A percentile compares a stretch with the other conserved stretches of the same genome.
These are phyloP conservation scores for Harmothoe impar DNA, from an alignment of 2,888 invertebrate species.

Conservation along the genomic window DNA sequence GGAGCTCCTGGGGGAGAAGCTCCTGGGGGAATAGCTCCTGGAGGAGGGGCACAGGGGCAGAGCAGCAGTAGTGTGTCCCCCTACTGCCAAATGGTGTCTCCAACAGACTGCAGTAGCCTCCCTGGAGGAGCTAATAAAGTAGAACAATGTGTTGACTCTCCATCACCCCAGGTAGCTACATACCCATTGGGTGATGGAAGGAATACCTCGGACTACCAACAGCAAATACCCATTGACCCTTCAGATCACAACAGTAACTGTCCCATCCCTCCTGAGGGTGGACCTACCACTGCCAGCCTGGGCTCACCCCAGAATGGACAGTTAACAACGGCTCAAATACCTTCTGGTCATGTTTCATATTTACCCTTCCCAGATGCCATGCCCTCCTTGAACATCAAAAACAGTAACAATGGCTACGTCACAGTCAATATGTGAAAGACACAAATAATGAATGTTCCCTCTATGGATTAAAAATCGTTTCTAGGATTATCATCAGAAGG, in stretches of 20 bases:
- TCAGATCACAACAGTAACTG: not conserved
- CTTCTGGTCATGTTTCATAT: not conserved
- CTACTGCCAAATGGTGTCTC: not conserved
- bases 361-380: not conserved
- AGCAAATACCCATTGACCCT: not conserved
- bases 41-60: not conserved
- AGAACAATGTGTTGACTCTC: not conserved
- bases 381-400: not conserved
- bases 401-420: slow-evolving; percentile 40
- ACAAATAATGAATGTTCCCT: too few relatives aligned
- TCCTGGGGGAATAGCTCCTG: not conserved
- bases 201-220: too few relatives aligned
- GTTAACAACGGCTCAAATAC: not conserved
- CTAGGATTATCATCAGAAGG: too few relatives aligned
- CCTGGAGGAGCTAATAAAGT: not conserved
- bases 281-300: too few relatives aligned
- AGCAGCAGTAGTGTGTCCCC: not conserved
- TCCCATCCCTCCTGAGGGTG: not conserved
- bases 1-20: not conserved
- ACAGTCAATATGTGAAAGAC: slow-evolving; percentile 25
- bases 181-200: too few relatives aligned
- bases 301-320: not conserved
- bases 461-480: too few relatives aligned
- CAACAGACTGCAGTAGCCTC: not conserved
- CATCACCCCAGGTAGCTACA: not conserved